phyloP scores from a whole-genome alignment of 1,140 invertebrate species.

The Lepidurus apus region DNA sequence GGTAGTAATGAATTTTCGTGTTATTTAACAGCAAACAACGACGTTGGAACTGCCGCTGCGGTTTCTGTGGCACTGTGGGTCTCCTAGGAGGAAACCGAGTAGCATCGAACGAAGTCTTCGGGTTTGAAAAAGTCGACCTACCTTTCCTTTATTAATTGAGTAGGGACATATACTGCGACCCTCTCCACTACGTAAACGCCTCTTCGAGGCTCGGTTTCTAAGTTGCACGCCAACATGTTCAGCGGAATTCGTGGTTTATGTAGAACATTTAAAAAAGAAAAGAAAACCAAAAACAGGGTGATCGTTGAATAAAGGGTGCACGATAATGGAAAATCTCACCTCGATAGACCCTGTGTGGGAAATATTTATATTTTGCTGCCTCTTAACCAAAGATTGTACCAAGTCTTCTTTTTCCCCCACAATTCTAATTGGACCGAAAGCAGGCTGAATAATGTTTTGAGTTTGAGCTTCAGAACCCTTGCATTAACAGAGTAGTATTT shows the following conservation, averaged over 20 bases:
- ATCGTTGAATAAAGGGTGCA: too few species aligned
- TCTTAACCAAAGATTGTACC: background rate
- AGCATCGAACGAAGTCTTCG: slow-evolving; percentile 25
- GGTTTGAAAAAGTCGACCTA: background rate
- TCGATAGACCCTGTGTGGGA: background rate
- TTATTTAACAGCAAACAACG: slow-evolving; percentile 29
- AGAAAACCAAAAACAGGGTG: too few species aligned
- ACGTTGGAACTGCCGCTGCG: slow-evolving; percentile 32
- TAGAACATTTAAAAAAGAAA: too few species aligned
- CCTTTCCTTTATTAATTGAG: too few species aligned
- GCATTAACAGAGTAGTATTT: slow-evolving; percentile 10
- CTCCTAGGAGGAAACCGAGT: slow-evolving; percentile 28
- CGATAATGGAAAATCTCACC: too few species aligned
- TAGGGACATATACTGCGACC: too few species aligned
- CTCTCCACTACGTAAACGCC: too few species aligned
- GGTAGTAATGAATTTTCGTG: background rate
- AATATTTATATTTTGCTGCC: background rate
- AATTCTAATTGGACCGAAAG: background rate
- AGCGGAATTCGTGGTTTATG: too few species aligned
- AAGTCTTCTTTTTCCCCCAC: background rate
- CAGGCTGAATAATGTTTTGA: background rate
- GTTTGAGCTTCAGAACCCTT: background rate
- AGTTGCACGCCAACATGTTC: too few species aligned
- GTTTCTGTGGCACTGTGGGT: slow-evolving; percentile 32
- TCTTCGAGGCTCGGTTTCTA: too few species aligned